Evolutionary conservation across 1,140 invertebrate species (phyloP).

Genomic region (Arctopsyche grandis): DNA sequence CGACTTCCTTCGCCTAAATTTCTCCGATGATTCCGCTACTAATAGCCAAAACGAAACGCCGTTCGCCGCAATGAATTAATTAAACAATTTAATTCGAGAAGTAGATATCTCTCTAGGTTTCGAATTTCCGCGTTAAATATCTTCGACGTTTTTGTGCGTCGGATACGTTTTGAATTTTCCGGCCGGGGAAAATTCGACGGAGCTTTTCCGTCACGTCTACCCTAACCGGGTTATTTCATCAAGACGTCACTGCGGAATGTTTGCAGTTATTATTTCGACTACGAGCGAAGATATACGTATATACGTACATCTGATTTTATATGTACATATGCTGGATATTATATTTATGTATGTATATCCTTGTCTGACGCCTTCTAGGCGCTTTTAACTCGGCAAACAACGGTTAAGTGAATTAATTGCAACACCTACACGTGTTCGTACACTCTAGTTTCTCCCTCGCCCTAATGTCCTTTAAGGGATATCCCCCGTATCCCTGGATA

Average conservation of each 20-base stretch:
- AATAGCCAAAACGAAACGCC: constrained; percentile 33
- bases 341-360: constrained; percentile 22
- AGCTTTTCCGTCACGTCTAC: too few species aligned
- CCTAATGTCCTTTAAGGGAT: not conserved
- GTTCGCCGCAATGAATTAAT: constrained; percentile 35
- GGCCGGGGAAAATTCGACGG: too few species aligned
- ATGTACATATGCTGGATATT: too few species aligned
- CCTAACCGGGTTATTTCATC: constrained; percentile 50
- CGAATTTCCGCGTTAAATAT: not conserved
- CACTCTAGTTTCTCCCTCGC: not conserved
- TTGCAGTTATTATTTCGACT: constrained; percentile 53
- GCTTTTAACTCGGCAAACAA: constrained; percentile 51
- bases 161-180: not conserved
- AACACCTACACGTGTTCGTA: constrained; percentile 24
- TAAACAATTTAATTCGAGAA: constrained; percentile 29
- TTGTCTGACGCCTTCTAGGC: constrained; percentile 36
- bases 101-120: not conserved
- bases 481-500: not conserved
- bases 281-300: constrained; percentile 29
- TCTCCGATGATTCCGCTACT: constrained; percentile 29
- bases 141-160: not conserved
- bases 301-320: not conserved
- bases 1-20: constrained; percentile 22
- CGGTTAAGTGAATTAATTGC: constrained; percentile 53
- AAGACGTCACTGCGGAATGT: constrained; percentile 49